Conservation (phyloP, 2,888 invertebrate genomes). For the Heliconius charithonia region DNA sequence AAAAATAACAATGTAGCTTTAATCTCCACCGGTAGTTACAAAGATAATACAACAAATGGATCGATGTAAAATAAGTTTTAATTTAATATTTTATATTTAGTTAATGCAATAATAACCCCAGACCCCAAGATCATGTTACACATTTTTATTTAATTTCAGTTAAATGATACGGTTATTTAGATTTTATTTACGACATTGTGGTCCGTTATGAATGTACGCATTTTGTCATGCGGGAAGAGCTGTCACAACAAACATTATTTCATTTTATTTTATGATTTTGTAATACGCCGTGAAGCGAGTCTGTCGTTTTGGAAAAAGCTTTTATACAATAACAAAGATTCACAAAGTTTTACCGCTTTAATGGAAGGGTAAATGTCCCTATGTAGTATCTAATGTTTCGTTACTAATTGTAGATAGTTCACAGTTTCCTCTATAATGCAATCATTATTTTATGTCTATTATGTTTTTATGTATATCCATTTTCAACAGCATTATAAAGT, state of each 20-base stretch:
- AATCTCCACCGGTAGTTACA: too few species aligned
- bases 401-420: slow-evolving; percentile 56
- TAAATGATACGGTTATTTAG: slow-evolving; percentile 75
- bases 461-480: slow-evolving; percentile 9
- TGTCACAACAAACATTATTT: slow-evolving; percentile 82
- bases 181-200: slow-evolving; percentile 78
- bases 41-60: background rate
- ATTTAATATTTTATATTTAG: background rate
- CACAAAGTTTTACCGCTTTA: slow-evolving; percentile 56
- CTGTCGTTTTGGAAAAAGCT: slow-evolving; percentile 70
- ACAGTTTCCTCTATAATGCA: slow-evolving; percentile 35
- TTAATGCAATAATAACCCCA: too few species aligned
- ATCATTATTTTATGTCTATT: slow-evolving; percentile 23
- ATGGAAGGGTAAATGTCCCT: slow-evolving; percentile 56
- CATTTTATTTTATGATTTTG: slow-evolving; percentile 77
- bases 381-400: slow-evolving; percentile 56
- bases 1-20: background rate
- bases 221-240: slow-evolving; percentile 78
- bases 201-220: slow-evolving; percentile 75
- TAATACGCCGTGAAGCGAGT: slow-evolving; percentile 76
- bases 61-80: background rate
- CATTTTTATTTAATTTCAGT: slow-evolving; percentile 70
- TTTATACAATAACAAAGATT: slow-evolving; percentile 67
- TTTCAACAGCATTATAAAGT: slow-evolving; percentile 5
- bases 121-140: slow-evolving; percentile 33